Evolutionary conservation across 23 tunicate genomes (phyloP).

Genomic region (Diplosoma virens): DNA sequence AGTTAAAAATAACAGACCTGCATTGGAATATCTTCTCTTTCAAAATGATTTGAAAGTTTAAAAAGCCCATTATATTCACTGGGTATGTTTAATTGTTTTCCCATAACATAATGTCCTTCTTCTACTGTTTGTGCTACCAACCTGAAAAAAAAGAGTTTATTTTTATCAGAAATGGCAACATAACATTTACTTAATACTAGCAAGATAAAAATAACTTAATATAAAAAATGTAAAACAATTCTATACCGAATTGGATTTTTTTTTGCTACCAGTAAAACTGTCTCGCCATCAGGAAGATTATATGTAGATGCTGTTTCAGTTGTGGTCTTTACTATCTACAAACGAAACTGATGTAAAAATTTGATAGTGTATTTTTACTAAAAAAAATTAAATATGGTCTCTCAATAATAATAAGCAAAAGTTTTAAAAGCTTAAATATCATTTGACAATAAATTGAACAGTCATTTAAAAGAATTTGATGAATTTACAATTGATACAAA

Average conservation of each 20-base stretch:
- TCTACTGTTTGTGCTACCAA: slow-evolving; percentile 54
- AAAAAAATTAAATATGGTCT: too few relatives aligned
- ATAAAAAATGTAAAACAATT: not conserved
- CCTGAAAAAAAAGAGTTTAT: slow-evolving; percentile 25
- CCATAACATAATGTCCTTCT: slow-evolving; percentile 71
- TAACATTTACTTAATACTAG: too few relatives aligned
- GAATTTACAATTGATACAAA: too few relatives aligned
- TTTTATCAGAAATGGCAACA: not conserved
- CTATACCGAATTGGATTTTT: slow-evolving; percentile 31
- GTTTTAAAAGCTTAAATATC: too few relatives aligned
- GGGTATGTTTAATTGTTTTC: slow-evolving; percentile 62
- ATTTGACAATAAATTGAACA: too few relatives aligned
- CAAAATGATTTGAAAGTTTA: slow-evolving; percentile 36
- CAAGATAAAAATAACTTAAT: not conserved
- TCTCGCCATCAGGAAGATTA: slow-evolving; percentile 44
- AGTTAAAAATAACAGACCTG: slow-evolving; percentile 29
- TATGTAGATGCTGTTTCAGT: slow-evolving; percentile 34
- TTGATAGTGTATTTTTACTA: too few relatives aligned
- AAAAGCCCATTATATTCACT: slow-evolving; percentile 40
- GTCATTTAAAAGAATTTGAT: too few relatives aligned
- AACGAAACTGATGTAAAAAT: too few relatives aligned
- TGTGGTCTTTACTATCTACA: slow-evolving; percentile 50
- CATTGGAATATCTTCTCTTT: slow-evolving; percentile 38
- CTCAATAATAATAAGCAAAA: too few relatives aligned
- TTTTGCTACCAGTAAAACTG: slow-evolving; percentile 28